Conservation (phyloP, 2,888 invertebrate genomes). For the Pimpla rufipes region DNA sequence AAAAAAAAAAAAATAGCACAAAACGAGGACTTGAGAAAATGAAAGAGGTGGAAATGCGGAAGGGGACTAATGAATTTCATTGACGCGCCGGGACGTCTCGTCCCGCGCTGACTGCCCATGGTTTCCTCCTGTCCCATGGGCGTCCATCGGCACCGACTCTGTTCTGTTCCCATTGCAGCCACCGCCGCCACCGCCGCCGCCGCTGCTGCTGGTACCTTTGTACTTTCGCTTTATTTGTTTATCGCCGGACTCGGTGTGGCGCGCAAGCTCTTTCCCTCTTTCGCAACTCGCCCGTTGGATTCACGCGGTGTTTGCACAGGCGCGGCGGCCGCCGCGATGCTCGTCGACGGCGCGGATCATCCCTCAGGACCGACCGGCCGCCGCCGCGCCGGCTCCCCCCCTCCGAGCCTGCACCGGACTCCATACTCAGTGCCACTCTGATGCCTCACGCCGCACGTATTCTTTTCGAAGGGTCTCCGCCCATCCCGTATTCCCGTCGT, state of each 20-base stretch:
- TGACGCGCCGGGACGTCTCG: conserved; percentile 51
- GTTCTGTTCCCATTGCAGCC: background rate
- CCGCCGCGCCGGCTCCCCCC: conserved; percentile 30
- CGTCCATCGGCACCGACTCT: background rate
- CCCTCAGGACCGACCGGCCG: conserved; percentile 61
- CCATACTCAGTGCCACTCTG: conserved; percentile 20
- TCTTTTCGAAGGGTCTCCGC: conserved; percentile 48
- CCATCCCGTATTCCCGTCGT: conserved; percentile 57
- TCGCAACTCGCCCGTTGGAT: conserved; percentile 61
- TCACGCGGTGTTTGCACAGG: conserved; percentile 68
- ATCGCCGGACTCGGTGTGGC: conserved; percentile 42
- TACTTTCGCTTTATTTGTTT: conserved; percentile 68
- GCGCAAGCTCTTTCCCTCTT: conserved; percentile 49
- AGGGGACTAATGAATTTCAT: conserved; percentile 67
- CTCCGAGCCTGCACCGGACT: conserved; percentile 40
- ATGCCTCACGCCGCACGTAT: conserved; percentile 47
- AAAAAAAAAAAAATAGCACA: background rate
- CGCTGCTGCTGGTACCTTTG: conserved; percentile 55
- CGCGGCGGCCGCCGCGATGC: conserved; percentile 56
- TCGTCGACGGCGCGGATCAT: conserved; percentile 67
- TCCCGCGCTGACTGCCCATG: conserved; percentile 29
- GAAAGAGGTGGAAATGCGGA: conserved; percentile 23
- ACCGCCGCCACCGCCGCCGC: background rate
- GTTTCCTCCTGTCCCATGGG: conserved; percentile 67
- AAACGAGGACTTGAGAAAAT: background rate